Evolutionary conservation across 2,113 vertebrate genomes (phyloP), one percentile per base, ranked within the genome.

Genomic region (Tenrec ecaudatus): DNA sequence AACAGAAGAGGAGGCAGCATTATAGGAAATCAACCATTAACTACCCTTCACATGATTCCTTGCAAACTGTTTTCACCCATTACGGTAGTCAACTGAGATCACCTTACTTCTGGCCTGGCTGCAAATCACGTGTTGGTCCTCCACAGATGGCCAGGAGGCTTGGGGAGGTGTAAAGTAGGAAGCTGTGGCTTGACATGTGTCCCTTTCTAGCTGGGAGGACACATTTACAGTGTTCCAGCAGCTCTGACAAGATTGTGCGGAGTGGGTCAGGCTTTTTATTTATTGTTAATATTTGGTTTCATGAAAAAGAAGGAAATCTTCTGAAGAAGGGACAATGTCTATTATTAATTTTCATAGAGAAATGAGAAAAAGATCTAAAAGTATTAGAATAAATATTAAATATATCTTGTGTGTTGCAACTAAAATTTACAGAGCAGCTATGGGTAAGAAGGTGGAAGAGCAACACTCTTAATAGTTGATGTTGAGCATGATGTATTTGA

Each of bases 391-490:
- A 82, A 88, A 90, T 33, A 53, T 29, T 5, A 82, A 82, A 19
- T 64, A 2, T 16, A 3, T n/a, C 14, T 23, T 17, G 8, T 10
- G 11, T 29, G 1, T 31, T 22, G 9, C 2, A 62, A 25, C 19
- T 23, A 20, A 81, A 75, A 69, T 27, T 3, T 60, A 36, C 2
- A 87, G 16, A 79, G 1, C 27, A 85, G 22, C 23, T 69, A 2
- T 69, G 4, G 14, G 0, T 33, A 78, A 47, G 11, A 73, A 62
- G 7, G 0, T 66, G 82, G 33, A 76, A 14, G 64, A 33, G 33
- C 76, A 91, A 76, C 3, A n/a, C 6, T 23, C 88, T 91, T 78
- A 82, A 89, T n/a, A 69, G 8, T 20, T 91, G 4, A 85, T 81
- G 8, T 73, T 88, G 11, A 64, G 12, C 6, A 33, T 4, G 2